Evolutionary conservation across 2,113 vertebrate genomes (phyloP), one percentile per base, ranked within the genome.

Genomic region (Prinia subflava): DNA sequence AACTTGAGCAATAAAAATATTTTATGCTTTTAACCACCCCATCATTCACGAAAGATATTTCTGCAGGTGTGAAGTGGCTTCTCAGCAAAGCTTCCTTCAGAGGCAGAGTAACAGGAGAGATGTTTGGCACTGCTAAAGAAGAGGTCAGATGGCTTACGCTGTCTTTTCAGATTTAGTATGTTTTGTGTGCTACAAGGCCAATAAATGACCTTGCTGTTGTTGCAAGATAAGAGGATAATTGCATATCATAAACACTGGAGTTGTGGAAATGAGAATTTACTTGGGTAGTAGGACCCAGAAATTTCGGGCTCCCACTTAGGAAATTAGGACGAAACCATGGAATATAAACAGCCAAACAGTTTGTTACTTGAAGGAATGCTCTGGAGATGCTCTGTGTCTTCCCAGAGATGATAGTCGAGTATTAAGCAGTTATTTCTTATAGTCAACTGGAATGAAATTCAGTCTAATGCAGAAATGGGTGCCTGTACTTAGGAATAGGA

Each of bases 1-100:
- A 86, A 96, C 64, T 94, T 84, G 55, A 96, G 95, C 79, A 94
- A 95, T 95, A 88, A 94, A 97, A 96, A 95, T 95, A 94, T 67
- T 97, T 96, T 95, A 87, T 95, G 83, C 59, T 89, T 96, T 92
- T 90, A 74, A 41, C 70, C 76, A 50, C 62, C 76, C 71, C n/a
- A 47, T 96, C 94, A 89, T 89, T 97, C 92, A 96, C 88, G 78
- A 68, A 82, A 93, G 86, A 95, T 84, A 82, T 96, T 93, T 91
- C 90, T 91, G 92, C 93, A 97, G 96, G 90, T 96, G 94, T 95
- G 93, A 97, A 94, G 59, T 69, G 69, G 44, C 83, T 95, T 76
- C 84, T 94, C 63, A 84, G 86, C 59, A 75, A 89, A 47, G 57
- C 47, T 75, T 82, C 83, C 76, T 81, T 93, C 47, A 65, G 91